Evolutionary conservation across 2,113 vertebrate species (phyloP).

Genomic region (Lagopus leucura): DNA sequence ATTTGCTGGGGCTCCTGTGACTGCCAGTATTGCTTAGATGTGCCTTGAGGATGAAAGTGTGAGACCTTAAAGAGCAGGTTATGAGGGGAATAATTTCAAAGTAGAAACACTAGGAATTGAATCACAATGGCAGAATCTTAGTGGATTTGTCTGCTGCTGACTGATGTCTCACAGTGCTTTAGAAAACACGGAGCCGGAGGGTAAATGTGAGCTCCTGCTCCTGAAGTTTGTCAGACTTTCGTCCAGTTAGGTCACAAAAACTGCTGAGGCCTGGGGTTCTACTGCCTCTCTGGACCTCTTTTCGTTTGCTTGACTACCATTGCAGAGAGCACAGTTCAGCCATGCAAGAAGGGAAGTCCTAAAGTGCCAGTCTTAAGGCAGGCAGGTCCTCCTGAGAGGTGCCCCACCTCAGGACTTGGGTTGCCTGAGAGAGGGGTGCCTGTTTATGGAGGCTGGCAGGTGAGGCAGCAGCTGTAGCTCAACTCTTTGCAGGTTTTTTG

Average conservation of each 20-base stretch:
- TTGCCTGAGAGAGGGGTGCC: background rate
- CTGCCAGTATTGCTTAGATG: rapidly evolving
- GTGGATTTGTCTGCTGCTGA: background rate
- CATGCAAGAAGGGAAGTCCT: background rate
- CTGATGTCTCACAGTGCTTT: background rate
- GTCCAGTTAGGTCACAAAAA: background rate
- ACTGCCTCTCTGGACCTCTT: background rate
- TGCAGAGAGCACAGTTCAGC: background rate
- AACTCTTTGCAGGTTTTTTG: background rate
- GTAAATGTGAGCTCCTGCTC: background rate
- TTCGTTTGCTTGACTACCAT: background rate
- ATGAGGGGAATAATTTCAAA: background rate
- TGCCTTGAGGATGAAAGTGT: background rate
- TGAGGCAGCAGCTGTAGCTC: background rate
- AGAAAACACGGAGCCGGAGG: background rate
- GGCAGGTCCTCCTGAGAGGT: background rate
- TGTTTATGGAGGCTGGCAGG: rapidly evolving
- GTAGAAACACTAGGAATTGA: background rate
- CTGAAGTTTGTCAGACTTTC: rapidly evolving
- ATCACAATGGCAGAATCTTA: background rate
- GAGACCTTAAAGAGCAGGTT: background rate
- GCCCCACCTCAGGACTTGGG: background rate
- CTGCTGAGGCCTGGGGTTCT: background rate
- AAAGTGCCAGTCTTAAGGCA: background rate
- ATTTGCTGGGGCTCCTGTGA: rapidly evolving